Percentiles rank a stretch among this genome's conserved stretches.
Conservation (phyloP, 2,797 vertebrate genomes). For the Graptemys geographica region DNA sequence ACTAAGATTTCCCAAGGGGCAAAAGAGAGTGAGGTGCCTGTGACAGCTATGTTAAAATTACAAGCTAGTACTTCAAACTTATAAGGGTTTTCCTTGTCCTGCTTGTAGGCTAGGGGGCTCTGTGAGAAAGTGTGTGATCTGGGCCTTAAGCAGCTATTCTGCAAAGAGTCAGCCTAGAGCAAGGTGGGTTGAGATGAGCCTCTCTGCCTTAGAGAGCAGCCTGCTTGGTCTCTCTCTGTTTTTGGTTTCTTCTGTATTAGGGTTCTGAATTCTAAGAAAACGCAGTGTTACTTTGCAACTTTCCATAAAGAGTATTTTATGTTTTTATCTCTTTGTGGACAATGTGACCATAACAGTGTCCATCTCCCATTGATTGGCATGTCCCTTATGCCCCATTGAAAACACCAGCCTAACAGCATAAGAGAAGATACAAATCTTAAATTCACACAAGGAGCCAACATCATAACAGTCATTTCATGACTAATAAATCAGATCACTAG, state of each 20-base stretch:
- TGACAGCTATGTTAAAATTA: neutral
- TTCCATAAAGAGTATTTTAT: neutral
- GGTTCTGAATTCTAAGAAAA: neutral
- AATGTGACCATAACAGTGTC: neutral
- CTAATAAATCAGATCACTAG: neutral
- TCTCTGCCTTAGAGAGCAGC: neutral
- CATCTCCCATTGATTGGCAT: neutral
- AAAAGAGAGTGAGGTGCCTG: neutral
- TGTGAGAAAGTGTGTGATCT: neutral
- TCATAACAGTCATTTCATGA: neutral
- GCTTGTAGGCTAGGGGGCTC: neutral
- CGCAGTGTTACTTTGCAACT: neutral
- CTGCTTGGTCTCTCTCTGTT: neutral
- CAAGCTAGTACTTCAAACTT: neutral
- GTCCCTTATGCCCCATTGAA: rapidly evolving
- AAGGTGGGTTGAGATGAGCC: neutral
- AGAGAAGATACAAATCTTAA: neutral
- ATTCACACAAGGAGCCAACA: neutral
- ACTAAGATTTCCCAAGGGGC: neutral
- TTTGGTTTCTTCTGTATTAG: neutral
- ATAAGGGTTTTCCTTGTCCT: neutral
- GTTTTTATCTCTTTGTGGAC: neutral
- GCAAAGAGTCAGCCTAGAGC: neutral
- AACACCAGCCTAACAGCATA: neutral
- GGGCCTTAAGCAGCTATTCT: neutral